Conservation (phyloP, 2,797 vertebrate genomes). For the Neostethus bicornis region DNA sequence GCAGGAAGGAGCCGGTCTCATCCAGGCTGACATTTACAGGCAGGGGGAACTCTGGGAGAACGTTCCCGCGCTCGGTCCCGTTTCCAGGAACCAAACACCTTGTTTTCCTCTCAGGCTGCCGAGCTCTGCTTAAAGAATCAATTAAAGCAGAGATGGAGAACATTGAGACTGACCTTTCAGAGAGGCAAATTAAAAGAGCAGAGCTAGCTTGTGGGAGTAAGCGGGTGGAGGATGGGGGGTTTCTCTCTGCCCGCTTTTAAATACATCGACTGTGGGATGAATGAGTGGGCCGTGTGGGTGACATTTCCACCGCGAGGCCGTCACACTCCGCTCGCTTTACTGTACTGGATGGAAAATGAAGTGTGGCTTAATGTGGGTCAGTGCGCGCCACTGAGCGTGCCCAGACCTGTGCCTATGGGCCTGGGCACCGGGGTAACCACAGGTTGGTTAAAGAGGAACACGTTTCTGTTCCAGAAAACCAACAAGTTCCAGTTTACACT, state of each 20-base stretch:
- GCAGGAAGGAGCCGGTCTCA: conserved; percentile 37
- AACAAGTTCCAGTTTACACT: no score
- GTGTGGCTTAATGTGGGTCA: conserved; percentile 70
- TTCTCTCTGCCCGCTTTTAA: conserved; percentile 77
- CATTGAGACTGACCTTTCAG: conserved; percentile 79
- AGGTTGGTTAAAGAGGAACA: conserved; percentile 49
- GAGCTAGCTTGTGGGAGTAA: conserved; percentile 76
- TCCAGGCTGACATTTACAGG: conserved; percentile 64
- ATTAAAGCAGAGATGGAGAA: conserved; percentile 81
- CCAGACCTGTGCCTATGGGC: conserved; percentile 51
- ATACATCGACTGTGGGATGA: conserved; percentile 76
- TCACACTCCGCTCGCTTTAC: conserved; percentile 68
- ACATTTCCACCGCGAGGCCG: conserved; percentile 71
- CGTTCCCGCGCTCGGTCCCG: conserved; percentile 11
- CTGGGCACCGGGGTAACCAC: conserved; percentile 50
- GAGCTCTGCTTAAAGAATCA: conserved; percentile 81
- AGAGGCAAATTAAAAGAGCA: conserved; percentile 83
- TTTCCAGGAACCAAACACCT: conserved; percentile 54
- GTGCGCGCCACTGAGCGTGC: conserved; percentile 34
- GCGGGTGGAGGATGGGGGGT: conserved; percentile 61
- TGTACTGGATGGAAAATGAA: conserved; percentile 70
- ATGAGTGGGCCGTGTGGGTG: conserved; percentile 66
- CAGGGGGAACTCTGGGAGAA: no score
- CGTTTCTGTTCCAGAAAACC: no score
- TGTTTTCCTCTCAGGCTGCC: conserved; percentile 40